Base-by-base conservation (phyloP, 2,113 vertebrate genomes). In the Peucedramus taeniatus region DNA sequence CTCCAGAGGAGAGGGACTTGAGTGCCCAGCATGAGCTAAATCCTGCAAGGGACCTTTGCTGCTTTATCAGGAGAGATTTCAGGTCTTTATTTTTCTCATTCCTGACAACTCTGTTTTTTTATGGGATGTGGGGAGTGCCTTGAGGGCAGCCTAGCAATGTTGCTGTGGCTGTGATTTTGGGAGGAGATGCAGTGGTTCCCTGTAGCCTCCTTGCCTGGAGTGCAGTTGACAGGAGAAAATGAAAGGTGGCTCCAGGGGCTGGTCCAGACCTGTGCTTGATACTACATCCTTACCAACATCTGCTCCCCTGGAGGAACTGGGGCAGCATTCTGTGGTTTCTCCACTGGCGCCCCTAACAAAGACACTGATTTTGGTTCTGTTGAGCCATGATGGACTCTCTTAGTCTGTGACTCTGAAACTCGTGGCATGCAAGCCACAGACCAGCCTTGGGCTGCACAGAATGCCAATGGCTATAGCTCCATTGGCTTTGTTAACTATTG, bases 401-500 rank as follows among this genome's bases (percentile, higher is more conserved):
- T 45, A 64, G 12, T 37, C 56, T 76, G 65, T 47, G 45, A 31
- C 53, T 85, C 53, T 63, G 39, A 54, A 74, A 69, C 57, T 92
- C 1, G 1, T 19, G 71, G 27, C 54, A 2, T 31, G 44, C 35
- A 60, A 87, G 24, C 51, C 72, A 56, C n/a, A 79, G 70, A 45
- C 18, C 57, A 54, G 82, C 15, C 7, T 0, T 1, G 6, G 56
- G 39, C 76, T 68, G 40, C 54, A 9, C 26, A 6, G 4, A 37
- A 82, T 64, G 69, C 64, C 64, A 53, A 3, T 81, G 88, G 56
- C 69, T 92, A 17, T 33, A 60, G 80, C 69, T 92, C 72, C 22
- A 10, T 93, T 95, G 72, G 76, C 74, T 75, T 87, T 86, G 42
- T 70, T 80, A 83, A 64, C 83, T 83, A 30, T 60, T 77, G 85